phyloP scores from a whole-genome alignment of 2,113 vertebrate genomes.

The Sterrhoptilus dennistouni region DNA sequence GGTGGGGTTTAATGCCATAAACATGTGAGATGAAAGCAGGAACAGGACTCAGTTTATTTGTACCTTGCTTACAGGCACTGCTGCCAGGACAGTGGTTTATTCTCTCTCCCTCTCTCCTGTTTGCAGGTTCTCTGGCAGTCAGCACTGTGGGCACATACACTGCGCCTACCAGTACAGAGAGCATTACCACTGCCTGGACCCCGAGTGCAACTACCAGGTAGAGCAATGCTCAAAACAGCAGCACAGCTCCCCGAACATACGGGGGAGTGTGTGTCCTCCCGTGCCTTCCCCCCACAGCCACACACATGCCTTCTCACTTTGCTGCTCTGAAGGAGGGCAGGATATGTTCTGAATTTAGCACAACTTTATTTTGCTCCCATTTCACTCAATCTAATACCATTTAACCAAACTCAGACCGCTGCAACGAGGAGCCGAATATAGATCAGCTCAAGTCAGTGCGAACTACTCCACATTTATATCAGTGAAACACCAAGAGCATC shows the following conservation, averaged over 20 bases:
- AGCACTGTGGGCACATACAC: slow-evolving; percentile 97
- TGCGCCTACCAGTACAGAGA: slow-evolving; percentile 98
- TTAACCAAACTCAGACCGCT: not conserved
- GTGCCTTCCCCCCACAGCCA: not conserved
- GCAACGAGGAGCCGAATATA: not conserved
- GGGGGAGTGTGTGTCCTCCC: not conserved
- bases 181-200: slow-evolving; percentile 99
- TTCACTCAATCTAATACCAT: not conserved
- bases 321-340: not conserved
- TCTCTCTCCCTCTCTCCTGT: not conserved
- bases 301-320: not conserved
- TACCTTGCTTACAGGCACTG: not conserved
- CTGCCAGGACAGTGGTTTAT: not conserved
- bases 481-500: not conserved
- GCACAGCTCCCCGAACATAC: not conserved
- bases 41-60: not conserved
- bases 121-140: slow-evolving; percentile 95
- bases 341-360: not conserved
- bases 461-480: not conserved
- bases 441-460: not conserved
- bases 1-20: not conserved
- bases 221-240: not conserved
- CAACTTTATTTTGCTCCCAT: not conserved
- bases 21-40: not conserved
- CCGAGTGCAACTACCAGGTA: slow-evolving; percentile 99